Evolutionary conservation across 2,888 invertebrate species (phyloP).

Genomic region (Hirudinaria manillensis): DNA sequence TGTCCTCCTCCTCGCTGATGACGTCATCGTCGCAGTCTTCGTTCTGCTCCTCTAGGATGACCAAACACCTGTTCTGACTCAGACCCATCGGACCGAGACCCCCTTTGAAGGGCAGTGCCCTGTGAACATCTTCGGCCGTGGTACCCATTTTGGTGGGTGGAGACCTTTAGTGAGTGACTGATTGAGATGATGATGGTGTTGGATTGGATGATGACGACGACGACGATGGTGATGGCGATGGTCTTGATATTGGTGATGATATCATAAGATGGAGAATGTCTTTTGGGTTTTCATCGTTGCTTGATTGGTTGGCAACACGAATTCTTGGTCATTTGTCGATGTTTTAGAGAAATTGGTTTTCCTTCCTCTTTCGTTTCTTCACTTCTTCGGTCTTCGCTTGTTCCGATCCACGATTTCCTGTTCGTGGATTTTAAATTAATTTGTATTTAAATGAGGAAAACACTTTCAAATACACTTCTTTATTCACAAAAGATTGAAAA

Average conservation of each 20-base stretch:
- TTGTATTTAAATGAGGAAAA: too few relatives aligned
- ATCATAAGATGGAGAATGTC: too few relatives aligned
- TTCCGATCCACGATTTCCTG: too few relatives aligned
- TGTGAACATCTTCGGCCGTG: not conserved
- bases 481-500: too few relatives aligned
- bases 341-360: not conserved
- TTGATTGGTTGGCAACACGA: too few relatives aligned
- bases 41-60: constrained; percentile 4
- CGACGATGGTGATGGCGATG: not conserved
- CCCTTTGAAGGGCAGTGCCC: not conserved
- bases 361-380: too few relatives aligned
- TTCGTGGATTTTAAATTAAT: too few relatives aligned
- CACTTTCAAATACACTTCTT: too few relatives aligned
- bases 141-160: not conserved
- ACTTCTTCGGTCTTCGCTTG: too few relatives aligned
- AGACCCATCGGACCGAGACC: not conserved
- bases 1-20: constrained; percentile 27
- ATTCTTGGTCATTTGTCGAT: not conserved
- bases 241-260: too few relatives aligned
- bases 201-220: too few relatives aligned
- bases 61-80: not conserved
- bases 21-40: constrained; percentile 27
- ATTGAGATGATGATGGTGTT: not conserved
- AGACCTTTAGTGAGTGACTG: not conserved
- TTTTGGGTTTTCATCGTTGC: too few relatives aligned